Evolutionary conservation across 2,113 vertebrate species (phyloP).

Genomic region (Donacobius atricapilla): DNA sequence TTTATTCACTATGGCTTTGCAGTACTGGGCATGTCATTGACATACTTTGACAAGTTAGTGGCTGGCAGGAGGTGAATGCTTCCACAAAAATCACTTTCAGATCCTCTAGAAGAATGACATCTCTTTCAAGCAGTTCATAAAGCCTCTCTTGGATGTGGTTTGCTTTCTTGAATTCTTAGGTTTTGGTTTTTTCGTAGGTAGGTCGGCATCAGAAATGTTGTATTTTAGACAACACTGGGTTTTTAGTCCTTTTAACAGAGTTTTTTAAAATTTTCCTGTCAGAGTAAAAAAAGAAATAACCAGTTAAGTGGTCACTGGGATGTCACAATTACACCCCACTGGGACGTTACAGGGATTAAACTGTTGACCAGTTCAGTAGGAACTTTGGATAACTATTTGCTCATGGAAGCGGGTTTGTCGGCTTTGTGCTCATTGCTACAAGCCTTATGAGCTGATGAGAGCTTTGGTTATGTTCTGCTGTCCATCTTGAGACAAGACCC

Average conservation of each 20-base stretch:
- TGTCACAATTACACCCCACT: not conserved
- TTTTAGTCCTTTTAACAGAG: not conserved
- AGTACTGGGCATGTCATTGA: not conserved
- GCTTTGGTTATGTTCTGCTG: not conserved
- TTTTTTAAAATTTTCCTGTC: not conserved
- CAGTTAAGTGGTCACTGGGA: not conserved
- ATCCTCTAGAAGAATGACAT: not conserved
- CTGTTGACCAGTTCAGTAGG: not conserved
- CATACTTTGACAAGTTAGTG: not conserved
- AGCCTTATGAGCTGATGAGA: not conserved
- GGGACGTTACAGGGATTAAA: not conserved
- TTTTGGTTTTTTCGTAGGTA: not conserved
- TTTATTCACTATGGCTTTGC: not conserved
- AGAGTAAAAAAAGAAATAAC: not conserved
- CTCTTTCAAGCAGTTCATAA: not conserved
- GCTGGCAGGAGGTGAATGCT: not conserved
- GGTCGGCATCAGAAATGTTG: not conserved
- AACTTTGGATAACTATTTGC: not conserved
- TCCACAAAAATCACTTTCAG: not conserved
- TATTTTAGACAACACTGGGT: not conserved
- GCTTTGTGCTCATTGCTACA: not conserved
- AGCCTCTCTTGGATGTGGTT: not conserved
- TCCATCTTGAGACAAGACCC: not conserved
- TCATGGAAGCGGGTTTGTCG: rapidly evolving
- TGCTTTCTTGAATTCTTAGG: not conserved